A percentile compares a stretch with the other conserved stretches of the same genome.
These are phyloP conservation scores for Bambusicola thoracicus DNA, from an alignment of 2,113 vertebrate genomes.

Conservation along the genomic window DNA sequence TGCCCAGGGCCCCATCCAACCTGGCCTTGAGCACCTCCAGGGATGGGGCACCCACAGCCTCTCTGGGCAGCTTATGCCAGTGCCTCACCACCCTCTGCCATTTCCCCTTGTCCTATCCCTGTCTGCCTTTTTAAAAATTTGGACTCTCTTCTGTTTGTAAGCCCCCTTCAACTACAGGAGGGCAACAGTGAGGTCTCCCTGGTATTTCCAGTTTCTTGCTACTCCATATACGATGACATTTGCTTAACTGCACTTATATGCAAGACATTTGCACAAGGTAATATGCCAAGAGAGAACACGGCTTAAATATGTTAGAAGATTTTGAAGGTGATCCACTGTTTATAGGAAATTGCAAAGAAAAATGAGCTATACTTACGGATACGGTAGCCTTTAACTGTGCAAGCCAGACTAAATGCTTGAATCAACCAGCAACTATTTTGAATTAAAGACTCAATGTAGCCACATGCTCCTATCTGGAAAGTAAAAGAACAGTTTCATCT, in stretches of 20 bases:
- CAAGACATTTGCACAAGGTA: neutral
- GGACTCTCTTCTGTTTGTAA: too few relatives aligned
- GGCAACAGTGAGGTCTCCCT: too few relatives aligned
- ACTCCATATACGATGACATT: neutral
- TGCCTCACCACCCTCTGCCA: too few relatives aligned
- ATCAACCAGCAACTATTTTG: constrained; percentile 92
- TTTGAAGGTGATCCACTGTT: neutral
- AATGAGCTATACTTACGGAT: constrained; percentile 74
- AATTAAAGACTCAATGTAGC: constrained; percentile 89
- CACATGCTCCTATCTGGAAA: constrained; percentile 94
- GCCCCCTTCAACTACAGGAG: too few relatives aligned
- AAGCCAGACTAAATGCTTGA: constrained; percentile 93
- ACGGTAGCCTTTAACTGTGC: constrained; percentile 94
- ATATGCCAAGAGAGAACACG: neutral
- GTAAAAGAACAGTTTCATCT: neutral
- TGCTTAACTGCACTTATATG: neutral
- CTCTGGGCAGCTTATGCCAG: too few relatives aligned
- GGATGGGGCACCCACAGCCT: too few relatives aligned
- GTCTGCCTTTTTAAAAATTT: too few relatives aligned
- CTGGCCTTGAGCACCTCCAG: too few relatives aligned
- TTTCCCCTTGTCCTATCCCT: too few relatives aligned
- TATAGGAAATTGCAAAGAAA: neutral
- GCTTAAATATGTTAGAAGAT: neutral
- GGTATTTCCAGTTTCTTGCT: neutral
- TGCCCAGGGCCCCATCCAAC: too few relatives aligned